phyloP scores from a whole-genome alignment of 2,888 invertebrate genomes.

The Noctua fimbriata region DNA sequence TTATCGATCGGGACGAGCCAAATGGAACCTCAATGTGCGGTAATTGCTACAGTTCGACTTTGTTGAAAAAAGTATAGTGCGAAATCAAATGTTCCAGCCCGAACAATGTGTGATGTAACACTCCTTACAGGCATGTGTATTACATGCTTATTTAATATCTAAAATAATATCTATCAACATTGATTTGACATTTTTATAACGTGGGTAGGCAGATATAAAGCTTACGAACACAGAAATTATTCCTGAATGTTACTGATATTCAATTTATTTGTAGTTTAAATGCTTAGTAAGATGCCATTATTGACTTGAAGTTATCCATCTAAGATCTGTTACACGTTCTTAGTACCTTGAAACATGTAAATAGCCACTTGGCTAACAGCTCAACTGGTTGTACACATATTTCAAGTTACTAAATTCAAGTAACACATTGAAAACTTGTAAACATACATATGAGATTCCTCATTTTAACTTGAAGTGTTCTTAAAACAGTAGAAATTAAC shows the following conservation, averaged over 20 bases:
- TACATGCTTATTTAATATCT: neutral
- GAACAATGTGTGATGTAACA: neutral
- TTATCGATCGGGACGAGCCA: neutral
- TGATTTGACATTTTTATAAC: slow-evolving; percentile 14
- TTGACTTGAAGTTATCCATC: slow-evolving; percentile 1
- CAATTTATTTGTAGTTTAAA: neutral
- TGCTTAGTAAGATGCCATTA: slow-evolving; percentile 1
- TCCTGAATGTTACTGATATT: slow-evolving; percentile 28
- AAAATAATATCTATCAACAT: slow-evolving; percentile 1
- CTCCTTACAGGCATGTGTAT: neutral
- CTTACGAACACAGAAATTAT: slow-evolving; percentile 23
- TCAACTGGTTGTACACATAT: neutral
- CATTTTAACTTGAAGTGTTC: slow-evolving; percentile 1
- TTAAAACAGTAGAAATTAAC: slow-evolving; percentile 24
- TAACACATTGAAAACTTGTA: slow-evolving; percentile 12
- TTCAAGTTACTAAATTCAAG: slow-evolving; percentile 20
- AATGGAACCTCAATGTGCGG: neutral
- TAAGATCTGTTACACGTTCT: neutral
- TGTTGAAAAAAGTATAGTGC: neutral
- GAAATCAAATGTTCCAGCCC: neutral
- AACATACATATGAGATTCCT: slow-evolving; percentile 29
- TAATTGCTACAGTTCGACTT: neutral
- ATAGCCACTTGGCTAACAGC: neutral
- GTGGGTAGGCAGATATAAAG: slow-evolving; percentile 3
- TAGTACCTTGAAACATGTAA: neutral